Evolutionary conservation across 2,113 vertebrate genomes (phyloP).

Genomic region (Antechinus stuartii): DNA sequence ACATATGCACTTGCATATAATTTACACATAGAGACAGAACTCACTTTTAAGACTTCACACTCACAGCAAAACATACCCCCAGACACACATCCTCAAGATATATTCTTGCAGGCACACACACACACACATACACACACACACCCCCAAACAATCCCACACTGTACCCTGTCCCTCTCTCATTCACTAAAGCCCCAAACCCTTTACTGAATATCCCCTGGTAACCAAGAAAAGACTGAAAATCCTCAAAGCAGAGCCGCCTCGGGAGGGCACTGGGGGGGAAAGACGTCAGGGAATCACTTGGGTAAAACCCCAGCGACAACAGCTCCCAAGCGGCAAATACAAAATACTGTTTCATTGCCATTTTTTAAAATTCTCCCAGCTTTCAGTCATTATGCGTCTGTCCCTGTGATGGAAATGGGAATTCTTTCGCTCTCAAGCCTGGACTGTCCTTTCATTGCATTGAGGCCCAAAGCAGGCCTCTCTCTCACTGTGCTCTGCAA

Average conservation of each 20-base stretch:
- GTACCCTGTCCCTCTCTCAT: neutral
- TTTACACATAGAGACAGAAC: neutral
- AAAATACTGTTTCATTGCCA: constrained; percentile 86
- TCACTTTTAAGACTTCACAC: neutral
- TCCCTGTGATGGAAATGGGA: constrained; percentile 81
- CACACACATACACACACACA: neutral
- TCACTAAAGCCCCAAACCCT: constrained; percentile 77
- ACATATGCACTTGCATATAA: neutral
- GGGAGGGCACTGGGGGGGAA: constrained; percentile 77
- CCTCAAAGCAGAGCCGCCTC: constrained; percentile 84
- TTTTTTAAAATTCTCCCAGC: constrained; percentile 83
- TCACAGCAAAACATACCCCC: neutral
- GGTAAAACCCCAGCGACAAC: constrained; percentile 82
- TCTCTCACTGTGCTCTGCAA: constrained; percentile 89
- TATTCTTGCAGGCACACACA: neutral
- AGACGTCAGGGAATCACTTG: constrained; percentile 81
- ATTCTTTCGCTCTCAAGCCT: constrained; percentile 85
- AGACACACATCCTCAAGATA: neutral
- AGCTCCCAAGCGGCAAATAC: constrained; percentile 80
- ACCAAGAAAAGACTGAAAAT: constrained; percentile 84
- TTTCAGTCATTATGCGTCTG: constrained; percentile 85
- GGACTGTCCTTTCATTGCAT: constrained; percentile 84
- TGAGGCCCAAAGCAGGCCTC: constrained; percentile 84
- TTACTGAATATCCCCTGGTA: constrained; percentile 83
- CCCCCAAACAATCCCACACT: neutral